Evolutionary conservation across 2,888 invertebrate species (phyloP).

Genomic region (Harpagoxenus sublaevis): DNA sequence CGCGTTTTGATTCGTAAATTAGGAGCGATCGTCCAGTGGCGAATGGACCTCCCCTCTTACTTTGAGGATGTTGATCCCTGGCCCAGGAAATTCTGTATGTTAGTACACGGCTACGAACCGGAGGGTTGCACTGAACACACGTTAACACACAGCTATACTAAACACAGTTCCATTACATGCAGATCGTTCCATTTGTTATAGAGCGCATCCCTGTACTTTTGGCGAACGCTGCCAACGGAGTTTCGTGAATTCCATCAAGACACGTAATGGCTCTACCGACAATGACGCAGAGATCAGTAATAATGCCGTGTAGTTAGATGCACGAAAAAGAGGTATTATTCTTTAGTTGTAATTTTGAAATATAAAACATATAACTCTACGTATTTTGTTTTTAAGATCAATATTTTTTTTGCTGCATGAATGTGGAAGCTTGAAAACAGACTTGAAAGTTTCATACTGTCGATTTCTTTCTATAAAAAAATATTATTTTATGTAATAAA

Average conservation of each 20-base stretch:
- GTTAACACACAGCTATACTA: constrained; percentile 50
- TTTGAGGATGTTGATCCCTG: too few relatives aligned
- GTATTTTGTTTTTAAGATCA: not conserved
- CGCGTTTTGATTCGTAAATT: constrained; percentile 35
- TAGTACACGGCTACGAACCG: not conserved
- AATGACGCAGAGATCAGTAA: constrained; percentile 21
- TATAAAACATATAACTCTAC: not conserved
- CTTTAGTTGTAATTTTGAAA: not conserved
- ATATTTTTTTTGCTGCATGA: not conserved
- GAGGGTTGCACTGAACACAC: not conserved
- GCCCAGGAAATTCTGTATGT: not conserved
- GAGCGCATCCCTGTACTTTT: constrained; percentile 62
- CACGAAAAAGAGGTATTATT: not conserved
- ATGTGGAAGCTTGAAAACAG: not conserved
- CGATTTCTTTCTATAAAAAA: not conserved
- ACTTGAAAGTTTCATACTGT: not conserved
- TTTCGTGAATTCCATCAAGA: constrained; percentile 61
- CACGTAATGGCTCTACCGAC: constrained; percentile 27
- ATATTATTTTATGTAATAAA: not conserved
- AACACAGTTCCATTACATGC: constrained; percentile 65
- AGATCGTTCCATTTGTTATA: constrained; percentile 60
- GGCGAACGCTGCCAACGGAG: constrained; percentile 59
- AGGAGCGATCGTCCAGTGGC: constrained; percentile 1
- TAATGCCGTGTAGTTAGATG: not conserved
- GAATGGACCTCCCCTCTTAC: constrained; percentile 1